These are phyloP conservation scores for Paracanthobrama guichenoti DNA, from an alignment of 2,113 vertebrate species.

Conservation along the genomic window DNA sequence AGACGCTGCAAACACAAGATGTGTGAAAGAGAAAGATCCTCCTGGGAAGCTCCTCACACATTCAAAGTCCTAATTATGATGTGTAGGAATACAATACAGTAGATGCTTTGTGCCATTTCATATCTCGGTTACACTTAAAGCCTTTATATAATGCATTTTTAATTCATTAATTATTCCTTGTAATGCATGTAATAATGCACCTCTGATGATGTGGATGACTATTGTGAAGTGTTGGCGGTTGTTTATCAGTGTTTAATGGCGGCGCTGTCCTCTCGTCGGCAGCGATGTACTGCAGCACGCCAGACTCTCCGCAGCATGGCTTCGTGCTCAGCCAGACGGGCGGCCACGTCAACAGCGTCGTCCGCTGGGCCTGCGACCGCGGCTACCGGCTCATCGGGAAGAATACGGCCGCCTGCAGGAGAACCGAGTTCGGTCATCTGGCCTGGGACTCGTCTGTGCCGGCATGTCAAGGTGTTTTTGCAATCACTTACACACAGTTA, in stretches of 20 bases:
- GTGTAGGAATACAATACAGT: not conserved
- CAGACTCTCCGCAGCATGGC: constrained; percentile 93
- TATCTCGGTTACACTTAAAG: not conserved
- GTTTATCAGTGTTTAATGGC: not conserved
- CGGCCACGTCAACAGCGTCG: constrained; percentile 90
- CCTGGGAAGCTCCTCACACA: not conserved
- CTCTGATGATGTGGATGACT: no score
- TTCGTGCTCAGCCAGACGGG: constrained; percentile 96
- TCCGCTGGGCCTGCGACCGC: constrained; percentile 95
- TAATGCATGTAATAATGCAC: no score
- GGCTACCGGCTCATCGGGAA: constrained; percentile 93
- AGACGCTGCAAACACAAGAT: not conserved
- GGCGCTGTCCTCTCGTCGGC: constrained; percentile 12
- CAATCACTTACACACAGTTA: not conserved
- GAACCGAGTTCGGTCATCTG: constrained; percentile 83
- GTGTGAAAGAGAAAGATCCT: not conserved
- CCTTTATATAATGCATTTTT: no score
- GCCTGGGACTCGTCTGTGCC: constrained; percentile 90
- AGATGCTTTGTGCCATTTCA: not conserved
- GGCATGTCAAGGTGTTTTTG: constrained; percentile 89
- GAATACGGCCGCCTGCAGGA: constrained; percentile 86
- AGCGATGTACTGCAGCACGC: constrained; percentile 97
- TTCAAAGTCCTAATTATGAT: not conserved
- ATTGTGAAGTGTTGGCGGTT: not conserved
- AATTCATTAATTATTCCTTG: no score